Evolutionary conservation across 2,888 invertebrate species (phyloP).

Genomic region (Phymatocera aterrima): DNA sequence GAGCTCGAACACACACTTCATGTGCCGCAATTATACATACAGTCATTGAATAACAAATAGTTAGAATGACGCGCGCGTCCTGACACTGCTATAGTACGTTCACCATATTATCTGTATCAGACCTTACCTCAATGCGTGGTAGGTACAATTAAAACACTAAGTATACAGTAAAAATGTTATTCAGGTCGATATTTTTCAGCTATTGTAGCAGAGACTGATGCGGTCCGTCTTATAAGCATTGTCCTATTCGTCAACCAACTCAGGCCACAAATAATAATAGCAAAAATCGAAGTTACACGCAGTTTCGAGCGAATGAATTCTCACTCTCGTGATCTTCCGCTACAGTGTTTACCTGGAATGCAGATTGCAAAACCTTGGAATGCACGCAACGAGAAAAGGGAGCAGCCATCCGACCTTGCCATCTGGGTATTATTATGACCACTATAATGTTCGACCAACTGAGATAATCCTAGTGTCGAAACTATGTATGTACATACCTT

Average conservation of each 20-base stretch:
- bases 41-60: slow-evolving; percentile 30
- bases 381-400: slow-evolving; percentile 6
- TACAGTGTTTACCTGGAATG: slow-evolving; percentile 34
- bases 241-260: too few relatives aligned
- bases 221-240: too few relatives aligned
- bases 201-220: too few relatives aligned
- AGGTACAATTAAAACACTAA: slow-evolving; percentile 10
- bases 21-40: slow-evolving; percentile 3
- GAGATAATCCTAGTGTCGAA: neutral
- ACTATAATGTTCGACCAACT: neutral
- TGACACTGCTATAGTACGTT: neutral
- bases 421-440: slow-evolving; percentile 24
- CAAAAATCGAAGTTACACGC: too few relatives aligned
- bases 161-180: neutral
- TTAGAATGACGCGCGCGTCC: neutral
- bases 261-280: too few relatives aligned
- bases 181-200: neutral
- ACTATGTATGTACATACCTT: too few relatives aligned
- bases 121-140: neutral
- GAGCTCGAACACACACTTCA: neutral
- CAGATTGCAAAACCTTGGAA: slow-evolving; percentile 37
- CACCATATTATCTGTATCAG: slow-evolving; percentile 10
- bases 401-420: slow-evolving; percentile 38
- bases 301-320: too few relatives aligned
- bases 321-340: too few relatives aligned